Percentiles rank a stretch among this genome's conserved stretches.
phyloP scores from a whole-genome alignment of 2,888 invertebrate genomes.

The Cosmia pyralina region DNA sequence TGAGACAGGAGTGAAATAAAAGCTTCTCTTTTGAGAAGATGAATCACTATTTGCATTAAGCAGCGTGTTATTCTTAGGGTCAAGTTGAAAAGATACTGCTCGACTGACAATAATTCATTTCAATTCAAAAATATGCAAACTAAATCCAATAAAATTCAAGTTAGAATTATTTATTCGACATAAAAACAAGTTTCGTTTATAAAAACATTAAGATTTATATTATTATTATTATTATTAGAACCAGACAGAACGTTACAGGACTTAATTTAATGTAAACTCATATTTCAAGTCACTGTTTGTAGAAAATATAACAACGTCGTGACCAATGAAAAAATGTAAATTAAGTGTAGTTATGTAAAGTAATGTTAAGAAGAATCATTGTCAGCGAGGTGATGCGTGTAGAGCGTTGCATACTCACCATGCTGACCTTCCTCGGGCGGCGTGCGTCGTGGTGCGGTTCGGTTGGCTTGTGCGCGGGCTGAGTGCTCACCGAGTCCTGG shows the following conservation, averaged over 20 bases:
- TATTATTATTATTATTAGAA: too few species aligned
- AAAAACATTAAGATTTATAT: slow-evolving; percentile 9
- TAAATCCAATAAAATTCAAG: slow-evolving; percentile 15
- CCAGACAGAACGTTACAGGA: slow-evolving; percentile 24
- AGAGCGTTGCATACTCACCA: slow-evolving; percentile 92
- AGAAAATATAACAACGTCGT: background rate
- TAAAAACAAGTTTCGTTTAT: background rate
- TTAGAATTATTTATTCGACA: background rate
- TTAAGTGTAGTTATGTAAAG: slow-evolving; percentile 1
- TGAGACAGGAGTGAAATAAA: slow-evolving; percentile 62
- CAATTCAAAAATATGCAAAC: slow-evolving; percentile 20
- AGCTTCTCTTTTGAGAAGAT: slow-evolving; percentile 49
- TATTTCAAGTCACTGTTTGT: slow-evolving; percentile 8
- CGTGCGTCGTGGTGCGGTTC: slow-evolving; percentile 90
- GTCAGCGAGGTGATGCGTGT: slow-evolving; percentile 78
- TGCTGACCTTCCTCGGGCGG: slow-evolving; percentile 96
- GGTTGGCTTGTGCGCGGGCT: slow-evolving; percentile 91
- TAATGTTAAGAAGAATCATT: slow-evolving; percentile 75
- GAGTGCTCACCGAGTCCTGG: slow-evolving; percentile 96
- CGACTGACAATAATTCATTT: slow-evolving; percentile 82
- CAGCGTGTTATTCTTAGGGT: slow-evolving; percentile 70
- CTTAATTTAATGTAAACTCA: slow-evolving; percentile 9
- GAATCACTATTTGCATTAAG: slow-evolving; percentile 65
- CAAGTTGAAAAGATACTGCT: slow-evolving; percentile 84
- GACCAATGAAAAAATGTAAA: slow-evolving; percentile 9